These are phyloP conservation scores for Dryococelus australis DNA, from an alignment of 2,888 invertebrate genomes.

Conservation along the genomic window DNA sequence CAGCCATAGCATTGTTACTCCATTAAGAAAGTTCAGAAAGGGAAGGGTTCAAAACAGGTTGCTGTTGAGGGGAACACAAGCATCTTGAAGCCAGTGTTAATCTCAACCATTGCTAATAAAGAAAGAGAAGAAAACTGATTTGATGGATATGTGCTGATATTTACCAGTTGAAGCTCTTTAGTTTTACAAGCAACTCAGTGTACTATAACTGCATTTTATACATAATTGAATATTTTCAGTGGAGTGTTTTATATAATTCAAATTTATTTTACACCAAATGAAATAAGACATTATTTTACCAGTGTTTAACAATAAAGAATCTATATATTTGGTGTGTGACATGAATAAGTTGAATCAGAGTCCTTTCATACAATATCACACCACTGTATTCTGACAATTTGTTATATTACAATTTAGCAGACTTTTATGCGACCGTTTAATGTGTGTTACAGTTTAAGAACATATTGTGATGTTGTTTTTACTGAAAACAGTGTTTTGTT, in stretches of 20 bases:
- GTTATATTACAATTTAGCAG: too few relatives aligned
- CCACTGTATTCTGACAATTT: too few relatives aligned
- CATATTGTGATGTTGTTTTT: too few relatives aligned
- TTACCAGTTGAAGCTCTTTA: background rate
- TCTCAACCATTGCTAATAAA: background rate
- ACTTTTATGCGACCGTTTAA: too few relatives aligned
- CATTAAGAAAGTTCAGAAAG: background rate
- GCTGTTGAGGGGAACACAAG: background rate
- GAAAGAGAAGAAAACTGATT: background rate
- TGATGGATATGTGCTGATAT: slow-evolving; percentile 22
- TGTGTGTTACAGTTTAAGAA: too few relatives aligned
- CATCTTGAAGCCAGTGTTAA: background rate
- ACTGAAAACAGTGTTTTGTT: too few relatives aligned
- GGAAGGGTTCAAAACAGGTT: background rate
- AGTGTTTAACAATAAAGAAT: too few relatives aligned
- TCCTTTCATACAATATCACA: too few relatives aligned
- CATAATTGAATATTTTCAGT: background rate
- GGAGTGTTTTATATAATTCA: background rate
- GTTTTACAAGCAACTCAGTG: background rate
- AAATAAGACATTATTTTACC: too few relatives aligned
- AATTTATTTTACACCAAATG: too few relatives aligned
- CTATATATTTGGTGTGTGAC: too few relatives aligned
- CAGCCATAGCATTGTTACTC: background rate
- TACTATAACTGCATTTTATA: background rate
- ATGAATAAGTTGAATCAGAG: too few relatives aligned